A percentile compares a stretch with the other conserved stretches of the same genome.
Conservation (phyloP, 2,113 vertebrate genomes). For the Callorhinus ursinus region DNA sequence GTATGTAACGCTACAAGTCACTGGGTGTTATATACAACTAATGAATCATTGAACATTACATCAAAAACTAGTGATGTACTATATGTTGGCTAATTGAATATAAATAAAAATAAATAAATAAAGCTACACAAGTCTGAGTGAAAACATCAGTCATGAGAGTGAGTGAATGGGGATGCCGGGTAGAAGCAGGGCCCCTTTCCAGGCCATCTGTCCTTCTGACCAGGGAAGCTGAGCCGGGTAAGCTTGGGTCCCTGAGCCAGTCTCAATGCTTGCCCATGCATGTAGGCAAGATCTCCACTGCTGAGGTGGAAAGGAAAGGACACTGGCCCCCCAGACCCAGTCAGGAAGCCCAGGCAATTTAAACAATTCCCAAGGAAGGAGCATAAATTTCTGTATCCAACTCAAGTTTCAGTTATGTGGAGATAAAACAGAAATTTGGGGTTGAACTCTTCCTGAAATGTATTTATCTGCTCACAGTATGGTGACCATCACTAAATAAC, state of each 20-base stretch:
- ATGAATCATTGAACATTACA: too few species aligned
- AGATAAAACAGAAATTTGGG: not conserved
- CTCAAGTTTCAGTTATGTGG: not conserved
- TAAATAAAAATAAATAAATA: not conserved
- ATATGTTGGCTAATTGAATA: too few species aligned
- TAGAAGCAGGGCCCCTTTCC: not conserved
- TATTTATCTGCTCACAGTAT: not conserved
- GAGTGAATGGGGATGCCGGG: not conserved
- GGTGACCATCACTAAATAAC: not conserved
- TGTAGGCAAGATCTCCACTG: not conserved
- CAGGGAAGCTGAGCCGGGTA: not conserved
- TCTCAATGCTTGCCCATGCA: not conserved
- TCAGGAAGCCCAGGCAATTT: not conserved
- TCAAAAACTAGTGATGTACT: too few species aligned
- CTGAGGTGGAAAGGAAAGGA: not conserved
- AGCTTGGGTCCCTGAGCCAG: not conserved
- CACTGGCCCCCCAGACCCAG: not conserved
- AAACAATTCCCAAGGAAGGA: not conserved
- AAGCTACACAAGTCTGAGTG: not conserved
- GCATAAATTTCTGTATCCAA: not conserved
- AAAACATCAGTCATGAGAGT: not conserved
- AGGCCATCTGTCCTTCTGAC: not conserved
- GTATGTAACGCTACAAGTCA: not conserved
- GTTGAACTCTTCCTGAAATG: not conserved
- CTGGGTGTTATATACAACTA: too few species aligned